These are phyloP conservation scores for Drosophila ochracea DNA, from an alignment of 2,888 invertebrate genomes.

Conservation along the genomic window DNA sequence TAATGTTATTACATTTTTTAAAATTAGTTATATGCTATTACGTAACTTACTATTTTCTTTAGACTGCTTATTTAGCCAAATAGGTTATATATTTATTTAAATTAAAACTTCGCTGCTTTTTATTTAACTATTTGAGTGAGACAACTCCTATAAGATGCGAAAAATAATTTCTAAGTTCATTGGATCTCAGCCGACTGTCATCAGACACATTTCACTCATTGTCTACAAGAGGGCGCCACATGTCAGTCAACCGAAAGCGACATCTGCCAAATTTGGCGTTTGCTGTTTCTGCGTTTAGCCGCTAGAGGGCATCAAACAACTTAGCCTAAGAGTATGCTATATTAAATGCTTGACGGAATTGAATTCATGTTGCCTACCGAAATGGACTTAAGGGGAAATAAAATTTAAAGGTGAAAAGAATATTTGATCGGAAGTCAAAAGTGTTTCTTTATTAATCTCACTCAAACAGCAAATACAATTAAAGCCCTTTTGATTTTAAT, in stretches of 20 bases:
- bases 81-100: neutral
- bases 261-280: constrained; percentile 52
- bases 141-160: neutral
- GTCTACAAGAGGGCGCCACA: constrained; percentile 58
- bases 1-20: neutral
- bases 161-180: neutral
- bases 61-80: neutral
- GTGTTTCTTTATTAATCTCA: neutral
- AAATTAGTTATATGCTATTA: neutral
- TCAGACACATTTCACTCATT: constrained; percentile 12
- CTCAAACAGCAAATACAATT: constrained; percentile 25
- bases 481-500: constrained; percentile 42
- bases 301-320: constrained; percentile 20
- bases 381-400: neutral
- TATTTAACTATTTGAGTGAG: neutral
- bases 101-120: fast-evolving
- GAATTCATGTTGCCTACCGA: neutral
- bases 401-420: neutral
- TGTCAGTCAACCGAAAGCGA: constrained; percentile 53
- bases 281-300: constrained; percentile 20
- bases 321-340: constrained; percentile 48
- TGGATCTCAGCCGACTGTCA: constrained; percentile 7
- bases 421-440: neutral
- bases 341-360: fast-evolving
- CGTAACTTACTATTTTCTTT: neutral